A percentile compares a stretch with the other conserved stretches of the same genome.
Conservation (phyloP, 2,797 vertebrate species). For the Neosalanx taihuensis region DNA sequence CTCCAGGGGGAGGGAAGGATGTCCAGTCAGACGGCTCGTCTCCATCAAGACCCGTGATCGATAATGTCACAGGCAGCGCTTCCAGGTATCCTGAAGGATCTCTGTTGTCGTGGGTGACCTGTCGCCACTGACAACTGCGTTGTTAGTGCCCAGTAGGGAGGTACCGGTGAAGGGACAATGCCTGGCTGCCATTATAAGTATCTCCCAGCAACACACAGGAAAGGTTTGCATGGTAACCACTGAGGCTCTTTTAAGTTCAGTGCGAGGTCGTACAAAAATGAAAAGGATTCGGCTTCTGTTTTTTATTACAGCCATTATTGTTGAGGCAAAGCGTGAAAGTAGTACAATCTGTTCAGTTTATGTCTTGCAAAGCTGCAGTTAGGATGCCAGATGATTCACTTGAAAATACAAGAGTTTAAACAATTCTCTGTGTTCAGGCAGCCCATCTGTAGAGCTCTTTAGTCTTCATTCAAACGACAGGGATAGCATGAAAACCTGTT, state of each 20-base stretch:
- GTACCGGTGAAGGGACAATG: slow-evolving; percentile 18
- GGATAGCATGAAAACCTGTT: too few species aligned
- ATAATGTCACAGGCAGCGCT: slow-evolving; percentile 48
- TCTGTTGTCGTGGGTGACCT: slow-evolving; percentile 14
- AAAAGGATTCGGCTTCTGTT: too few species aligned
- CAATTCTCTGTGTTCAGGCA: too few species aligned
- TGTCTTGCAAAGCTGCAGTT: too few species aligned
- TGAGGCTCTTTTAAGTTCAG: neutral
- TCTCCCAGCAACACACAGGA: slow-evolving; percentile 15
- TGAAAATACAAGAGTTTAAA: too few species aligned
- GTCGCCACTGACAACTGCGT: slow-evolving; percentile 41
- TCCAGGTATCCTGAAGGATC: slow-evolving; percentile 28
- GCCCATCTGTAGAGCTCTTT: too few species aligned
- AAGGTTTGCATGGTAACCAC: slow-evolving; percentile 29
- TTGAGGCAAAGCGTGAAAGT: neutral
- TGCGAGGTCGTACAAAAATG: neutral
- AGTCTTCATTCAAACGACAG: too few species aligned
- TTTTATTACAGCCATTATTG: neutral
- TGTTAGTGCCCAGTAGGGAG: slow-evolving; percentile 33
- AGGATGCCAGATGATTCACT: too few species aligned
- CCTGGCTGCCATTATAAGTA: slow-evolving; percentile 26
- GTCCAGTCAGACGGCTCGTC: slow-evolving; percentile 40
- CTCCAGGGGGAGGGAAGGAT: neutral
- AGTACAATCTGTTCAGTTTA: too few species aligned
- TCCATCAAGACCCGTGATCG: slow-evolving; percentile 55